Evolutionary conservation across 2,888 invertebrate species (phyloP).

Genomic region (Philereme vetulata): DNA sequence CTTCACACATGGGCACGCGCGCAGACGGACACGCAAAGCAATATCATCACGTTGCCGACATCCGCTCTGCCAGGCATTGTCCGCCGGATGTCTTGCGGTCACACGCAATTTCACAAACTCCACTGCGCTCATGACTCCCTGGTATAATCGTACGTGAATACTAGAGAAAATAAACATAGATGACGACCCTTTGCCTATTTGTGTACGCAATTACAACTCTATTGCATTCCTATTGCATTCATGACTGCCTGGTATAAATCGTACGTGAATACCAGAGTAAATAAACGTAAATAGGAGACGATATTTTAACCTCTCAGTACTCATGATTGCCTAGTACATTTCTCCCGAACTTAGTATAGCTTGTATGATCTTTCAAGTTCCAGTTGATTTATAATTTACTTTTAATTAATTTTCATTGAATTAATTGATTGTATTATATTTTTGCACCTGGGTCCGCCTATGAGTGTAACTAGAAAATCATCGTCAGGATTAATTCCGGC

Average conservation of each 20-base stretch:
- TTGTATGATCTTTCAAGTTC: too few relatives aligned
- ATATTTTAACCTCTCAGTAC: conserved; percentile 2
- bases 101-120: conserved; percentile 81
- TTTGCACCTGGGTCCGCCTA: background rate
- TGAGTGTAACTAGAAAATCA: background rate
- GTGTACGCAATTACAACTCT: conserved; percentile 74
- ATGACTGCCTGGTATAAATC: conserved; percentile 58
- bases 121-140: conserved; percentile 59
- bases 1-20: conserved; percentile 39
- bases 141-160: conserved; percentile 42
- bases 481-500: conserved; percentile 34
- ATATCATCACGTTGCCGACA: conserved; percentile 74
- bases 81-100: conserved; percentile 83
- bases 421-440: too few relatives aligned
- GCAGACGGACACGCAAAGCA: conserved; percentile 62
- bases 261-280: conserved; percentile 16
- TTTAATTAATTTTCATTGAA: too few relatives aligned
- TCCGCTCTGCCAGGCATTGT: conserved; percentile 66
- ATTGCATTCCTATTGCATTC: conserved; percentile 52
- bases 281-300: conserved; percentile 1
- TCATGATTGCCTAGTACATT: conserved; percentile 9
- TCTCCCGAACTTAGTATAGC: background rate
- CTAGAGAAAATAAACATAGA: conserved; percentile 22
- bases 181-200: conserved; percentile 8
- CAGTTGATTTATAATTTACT: too few relatives aligned